Evolutionary conservation across 2,888 invertebrate species (phyloP), one percentile per base, ranked within the genome.

Genomic region (Euspilapteryx auroguttella): DNA sequence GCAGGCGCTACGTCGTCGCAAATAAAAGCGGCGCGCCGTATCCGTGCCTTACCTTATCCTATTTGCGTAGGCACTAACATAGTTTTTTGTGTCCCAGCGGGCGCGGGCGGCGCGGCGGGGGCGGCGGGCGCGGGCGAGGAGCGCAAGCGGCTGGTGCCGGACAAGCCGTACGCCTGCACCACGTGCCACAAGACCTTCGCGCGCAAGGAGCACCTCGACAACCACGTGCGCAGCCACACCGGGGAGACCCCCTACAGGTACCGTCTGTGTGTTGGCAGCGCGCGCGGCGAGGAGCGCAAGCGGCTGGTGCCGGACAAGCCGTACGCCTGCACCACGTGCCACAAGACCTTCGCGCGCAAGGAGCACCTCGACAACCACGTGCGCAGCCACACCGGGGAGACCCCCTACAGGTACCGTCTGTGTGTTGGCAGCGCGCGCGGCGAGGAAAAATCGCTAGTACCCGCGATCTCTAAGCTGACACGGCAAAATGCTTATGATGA

Each of bases 101-200:
- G n/a, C n/a, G n/a, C n/a, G n/a, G n/a, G n/a, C n/a, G n/a, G n/a
- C n/a, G n/a, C 73, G 12, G 69, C 65, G 2, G 73, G 71, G 28
- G 56, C 65, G 4, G 53, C 57, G n/a, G 28, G 52, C 21, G 42
- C 56, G 40, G 89, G 89, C 50, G 79, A 89, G 33, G 89, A 89
- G 49, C 85, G 87, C 71, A 90, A 91, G 55, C 79, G 89, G 27
- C 82, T 90, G 53, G 82, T 88, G 3, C 88, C 88, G 33, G 90
- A 90, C 56, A 90, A 89, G 54, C 90, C 89, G 3, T 90, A 89
- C 50, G 87, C 86, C 34, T 91, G 91, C 65, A 84, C 87, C 12
- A 86, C 87, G 46, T 92, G 91, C 62, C 89, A 88, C 39, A 91
- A 91, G 61, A 86, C 87, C 14, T 92, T 92, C 63, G 89, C 89